These are phyloP conservation scores for Zoanthus solanderi DNA, from an alignment of 92 coral and sea anemone genomes.

Conservation along the genomic window DNA sequence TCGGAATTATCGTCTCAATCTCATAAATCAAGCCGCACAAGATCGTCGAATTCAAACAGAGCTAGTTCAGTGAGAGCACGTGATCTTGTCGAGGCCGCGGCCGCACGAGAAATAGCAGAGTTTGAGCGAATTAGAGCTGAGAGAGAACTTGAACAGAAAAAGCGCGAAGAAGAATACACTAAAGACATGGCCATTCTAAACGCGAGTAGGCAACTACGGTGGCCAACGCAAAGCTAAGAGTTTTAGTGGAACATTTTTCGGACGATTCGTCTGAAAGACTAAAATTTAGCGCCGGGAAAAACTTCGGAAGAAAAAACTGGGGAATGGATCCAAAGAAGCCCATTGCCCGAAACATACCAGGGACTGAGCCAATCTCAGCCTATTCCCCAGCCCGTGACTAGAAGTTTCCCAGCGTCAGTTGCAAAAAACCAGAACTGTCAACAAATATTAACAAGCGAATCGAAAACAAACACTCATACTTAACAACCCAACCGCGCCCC, in stretches of 20 bases:
- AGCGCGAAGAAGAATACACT: slow-evolving; percentile 3
- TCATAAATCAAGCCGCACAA: slow-evolving; percentile 10
- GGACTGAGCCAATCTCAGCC: slow-evolving; percentile 1
- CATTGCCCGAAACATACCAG: slow-evolving; percentile 1
- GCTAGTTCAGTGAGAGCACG: slow-evolving; percentile 8
- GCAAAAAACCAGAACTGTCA: slow-evolving; percentile 9
- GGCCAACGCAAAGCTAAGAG: not conserved
- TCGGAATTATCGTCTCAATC: slow-evolving; percentile 10
- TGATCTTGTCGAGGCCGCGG: slow-evolving; percentile 2
- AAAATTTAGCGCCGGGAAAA: slow-evolving; percentile 1
- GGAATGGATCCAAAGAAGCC: not conserved
- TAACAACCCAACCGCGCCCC: slow-evolving; percentile 8
- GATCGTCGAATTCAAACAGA: not conserved
- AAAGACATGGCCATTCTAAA: not conserved
- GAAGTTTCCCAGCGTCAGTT: not conserved
- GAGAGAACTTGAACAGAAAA: slow-evolving; percentile 4
- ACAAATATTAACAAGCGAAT: not conserved
- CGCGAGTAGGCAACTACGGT: slow-evolving; percentile 3
- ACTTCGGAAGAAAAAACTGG: not conserved
- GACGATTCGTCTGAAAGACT: not conserved
- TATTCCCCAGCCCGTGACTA: slow-evolving; percentile 3
- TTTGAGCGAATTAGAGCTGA: slow-evolving; percentile 5
- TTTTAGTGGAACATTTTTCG: not conserved
- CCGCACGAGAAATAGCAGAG: slow-evolving; percentile 10
- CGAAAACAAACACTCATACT: slow-evolving; percentile 1